Base-by-base conservation (phyloP, 2,797 vertebrate species). In the Crenuchus spilurus region DNA sequence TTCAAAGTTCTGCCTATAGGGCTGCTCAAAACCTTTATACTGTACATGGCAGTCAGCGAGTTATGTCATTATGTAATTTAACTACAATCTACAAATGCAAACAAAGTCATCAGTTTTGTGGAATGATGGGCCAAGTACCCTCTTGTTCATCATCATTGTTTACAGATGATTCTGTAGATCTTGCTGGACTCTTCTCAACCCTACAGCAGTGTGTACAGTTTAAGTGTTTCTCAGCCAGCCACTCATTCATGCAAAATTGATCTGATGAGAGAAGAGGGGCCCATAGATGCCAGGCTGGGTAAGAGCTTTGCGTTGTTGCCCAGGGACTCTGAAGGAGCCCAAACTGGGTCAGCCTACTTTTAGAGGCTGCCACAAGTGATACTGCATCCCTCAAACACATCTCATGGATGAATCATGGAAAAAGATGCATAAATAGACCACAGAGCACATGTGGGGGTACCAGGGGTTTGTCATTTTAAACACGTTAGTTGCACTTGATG, bases 301-400 rank as follows among this genome's bases (percentile, higher is more conserved):
- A 73, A 75, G 61, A 82, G 75, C 65, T 57, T 70, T 30, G 44
- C 18, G 24, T 44, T 49, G 46, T 33, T 69, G 63, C 74, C 57
- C 58, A 33, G 80, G 78, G 72, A 79, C 41, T 70, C 20, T 65
- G 49, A 52, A 49, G 52, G 60, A 71, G 55, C 41, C 61, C 18
- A 55, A 83, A 83, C 71, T 86, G 81, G 84, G 82, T 84, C 81
- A 84, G 57, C 26, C 73, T 76, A 70, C 68, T 82, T 80, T 82
- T 69, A 73, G 55, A 68, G 48, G 30, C 49, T 72, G 70, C 49
- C 28, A 76, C 35, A 55, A 80, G 39, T 42, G 26, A 33, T 46
- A 20, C 2, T 2, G 0, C 30, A 42, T 73, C 55, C 48, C n/a
- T 55, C 44, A 10, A 22, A 54, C 11, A 39, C 11, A 44, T 66